A percentile compares a stretch with the other conserved stretches of the same genome.
Evolutionary conservation across 2,888 invertebrate genomes (phyloP).

Genomic region (Tipula helvola): DNA sequence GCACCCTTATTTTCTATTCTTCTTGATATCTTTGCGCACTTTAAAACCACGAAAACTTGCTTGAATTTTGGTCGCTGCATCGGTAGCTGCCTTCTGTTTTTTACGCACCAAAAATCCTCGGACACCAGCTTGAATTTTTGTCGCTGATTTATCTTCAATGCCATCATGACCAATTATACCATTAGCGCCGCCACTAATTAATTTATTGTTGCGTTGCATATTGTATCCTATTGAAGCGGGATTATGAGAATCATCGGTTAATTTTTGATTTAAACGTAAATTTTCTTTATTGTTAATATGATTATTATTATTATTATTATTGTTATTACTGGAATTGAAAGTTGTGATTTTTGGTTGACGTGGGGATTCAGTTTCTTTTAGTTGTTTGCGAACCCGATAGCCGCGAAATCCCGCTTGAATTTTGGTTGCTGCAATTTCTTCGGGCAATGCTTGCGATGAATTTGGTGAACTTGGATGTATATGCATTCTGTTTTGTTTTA

Average conservation of each 20-base stretch:
- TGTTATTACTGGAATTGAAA: not conserved
- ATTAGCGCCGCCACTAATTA: not conserved
- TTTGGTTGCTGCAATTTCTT: conserved; percentile 39
- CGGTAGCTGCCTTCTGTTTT: conserved; percentile 29
- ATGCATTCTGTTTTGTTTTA: conserved; percentile 27
- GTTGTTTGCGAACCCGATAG: conserved; percentile 39
- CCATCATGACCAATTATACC: not conserved
- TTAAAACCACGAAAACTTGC: conserved; percentile 37
- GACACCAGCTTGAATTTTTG: conserved; percentile 33
- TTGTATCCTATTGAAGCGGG: not conserved
- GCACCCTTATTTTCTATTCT: conserved; percentile 22
- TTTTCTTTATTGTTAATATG: not conserved
- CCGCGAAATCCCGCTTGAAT: conserved; percentile 45
- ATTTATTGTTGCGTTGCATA: not conserved
- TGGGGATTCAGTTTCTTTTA: conserved; percentile 22
- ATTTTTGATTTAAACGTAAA: not conserved
- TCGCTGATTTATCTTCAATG: conserved; percentile 29
- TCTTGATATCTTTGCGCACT: conserved; percentile 30
- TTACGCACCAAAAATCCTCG: conserved; percentile 33
- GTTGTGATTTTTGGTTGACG: not conserved
- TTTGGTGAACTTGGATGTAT: conserved; percentile 35
- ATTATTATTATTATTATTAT: conserved; percentile 11
- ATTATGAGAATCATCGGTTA: not conserved
- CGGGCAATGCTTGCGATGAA: conserved; percentile 25
- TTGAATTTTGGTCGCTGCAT: conserved; percentile 36